Evolutionary conservation across 2,797 vertebrate species (phyloP).

Genomic region (Menidia menidia): DNA sequence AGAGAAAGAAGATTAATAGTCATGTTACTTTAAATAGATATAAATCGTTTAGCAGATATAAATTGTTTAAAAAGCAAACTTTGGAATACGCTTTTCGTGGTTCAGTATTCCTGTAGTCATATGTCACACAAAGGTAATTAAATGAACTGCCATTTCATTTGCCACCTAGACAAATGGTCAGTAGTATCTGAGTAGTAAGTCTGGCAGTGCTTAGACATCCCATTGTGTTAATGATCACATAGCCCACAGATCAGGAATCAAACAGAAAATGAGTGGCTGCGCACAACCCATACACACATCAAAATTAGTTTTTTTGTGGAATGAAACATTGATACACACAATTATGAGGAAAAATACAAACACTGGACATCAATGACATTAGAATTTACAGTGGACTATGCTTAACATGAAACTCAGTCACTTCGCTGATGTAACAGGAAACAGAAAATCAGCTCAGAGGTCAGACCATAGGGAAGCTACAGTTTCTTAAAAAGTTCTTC

Average conservation of each 20-base stretch:
- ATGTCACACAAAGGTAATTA: slow-evolving; percentile 5
- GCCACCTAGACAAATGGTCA: not conserved
- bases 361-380: not conserved
- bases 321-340: not conserved
- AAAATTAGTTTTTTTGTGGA: no score
- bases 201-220: no score
- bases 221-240: no score
- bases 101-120: not conserved
- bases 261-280: no score
- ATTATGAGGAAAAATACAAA: not conserved
- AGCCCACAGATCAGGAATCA: not conserved
- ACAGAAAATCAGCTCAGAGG: no score
- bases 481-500: not conserved
- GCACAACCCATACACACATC: no score
- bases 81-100: not conserved
- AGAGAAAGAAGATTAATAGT: not conserved
- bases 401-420: not conserved
- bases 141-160: slow-evolving; percentile 24
- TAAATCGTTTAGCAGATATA: not conserved
- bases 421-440: not conserved
- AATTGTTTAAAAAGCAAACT: not conserved
- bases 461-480: no score
- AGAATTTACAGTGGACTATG: not conserved
- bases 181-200: no score
- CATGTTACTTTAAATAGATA: not conserved